Conservation (phyloP, 2,797 vertebrate genomes). For the Catostomus latipinnis region DNA sequence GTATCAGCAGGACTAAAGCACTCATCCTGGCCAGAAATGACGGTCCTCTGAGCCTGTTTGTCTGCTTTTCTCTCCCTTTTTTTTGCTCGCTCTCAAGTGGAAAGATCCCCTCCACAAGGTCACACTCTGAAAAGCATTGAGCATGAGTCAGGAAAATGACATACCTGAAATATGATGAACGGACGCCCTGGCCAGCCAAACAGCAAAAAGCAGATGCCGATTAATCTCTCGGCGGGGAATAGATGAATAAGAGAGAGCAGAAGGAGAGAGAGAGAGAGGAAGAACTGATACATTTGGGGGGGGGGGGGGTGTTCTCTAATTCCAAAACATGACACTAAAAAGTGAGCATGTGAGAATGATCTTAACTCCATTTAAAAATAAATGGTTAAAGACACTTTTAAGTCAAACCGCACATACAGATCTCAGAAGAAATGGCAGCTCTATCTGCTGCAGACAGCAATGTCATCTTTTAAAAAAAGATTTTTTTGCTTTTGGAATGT, state of each 20-base stretch:
- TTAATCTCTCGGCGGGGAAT: slow-evolving; percentile 24
- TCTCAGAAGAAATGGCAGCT: too few species aligned
- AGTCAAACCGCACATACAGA: background rate
- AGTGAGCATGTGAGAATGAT: background rate
- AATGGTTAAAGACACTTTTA: slow-evolving; percentile 1
- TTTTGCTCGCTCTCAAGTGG: slow-evolving; percentile 24
- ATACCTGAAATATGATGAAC: slow-evolving; percentile 37
- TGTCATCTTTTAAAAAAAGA: background rate
- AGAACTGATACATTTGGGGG: background rate
- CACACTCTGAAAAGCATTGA: slow-evolving; percentile 13
- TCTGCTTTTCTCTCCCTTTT: slow-evolving; percentile 13
- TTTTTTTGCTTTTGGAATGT: too few species aligned
- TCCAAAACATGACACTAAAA: background rate
- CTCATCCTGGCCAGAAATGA: slow-evolving; percentile 21
- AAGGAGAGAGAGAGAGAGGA: background rate
- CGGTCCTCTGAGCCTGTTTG: slow-evolving; percentile 37
- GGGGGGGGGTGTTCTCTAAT: background rate
- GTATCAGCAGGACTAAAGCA: slow-evolving; percentile 35
- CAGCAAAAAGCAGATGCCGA: slow-evolving; percentile 37
- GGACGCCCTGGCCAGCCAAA: background rate
- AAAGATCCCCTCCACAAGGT: slow-evolving; percentile 37
- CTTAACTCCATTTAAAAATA: background rate
- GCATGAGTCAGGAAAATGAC: slow-evolving; percentile 24
- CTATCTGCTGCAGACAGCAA: background rate
- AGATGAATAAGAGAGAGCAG: slow-evolving; percentile 8